These are phyloP conservation scores for Eufriesea mexicana DNA, from an alignment of 1,140 invertebrate genomes.

Conservation along the genomic window DNA sequence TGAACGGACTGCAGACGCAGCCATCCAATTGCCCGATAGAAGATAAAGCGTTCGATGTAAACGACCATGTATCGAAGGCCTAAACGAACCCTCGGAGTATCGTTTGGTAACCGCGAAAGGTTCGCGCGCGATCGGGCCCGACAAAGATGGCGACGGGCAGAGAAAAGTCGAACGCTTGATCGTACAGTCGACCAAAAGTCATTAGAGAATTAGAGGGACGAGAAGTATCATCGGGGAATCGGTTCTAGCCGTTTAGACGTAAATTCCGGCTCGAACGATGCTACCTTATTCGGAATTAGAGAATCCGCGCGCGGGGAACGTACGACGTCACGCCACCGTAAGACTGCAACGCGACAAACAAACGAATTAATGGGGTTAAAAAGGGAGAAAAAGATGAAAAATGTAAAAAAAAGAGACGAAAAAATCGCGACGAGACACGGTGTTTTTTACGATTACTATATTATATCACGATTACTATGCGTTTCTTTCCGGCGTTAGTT, in stretches of 20 bases:
- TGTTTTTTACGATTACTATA: constrained; percentile 34
- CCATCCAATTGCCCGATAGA: constrained; percentile 18
- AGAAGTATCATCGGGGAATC: background rate
- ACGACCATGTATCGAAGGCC: constrained; percentile 21
- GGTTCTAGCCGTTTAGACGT: constrained; percentile 7
- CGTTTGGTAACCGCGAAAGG: background rate
- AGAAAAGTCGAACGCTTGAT: constrained; percentile 22
- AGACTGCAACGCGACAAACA: constrained; percentile 13
- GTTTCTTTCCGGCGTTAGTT: constrained; percentile 9
- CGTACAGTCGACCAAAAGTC: constrained; percentile 29
- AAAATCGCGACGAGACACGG: background rate
- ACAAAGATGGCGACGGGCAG: background rate
- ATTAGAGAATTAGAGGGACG: constrained; percentile 13
- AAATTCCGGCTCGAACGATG: background rate
- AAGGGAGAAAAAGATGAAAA: too few species aligned
- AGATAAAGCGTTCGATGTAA: background rate
- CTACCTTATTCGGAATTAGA: constrained; percentile 1
- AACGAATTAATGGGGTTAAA: background rate
- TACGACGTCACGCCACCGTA: constrained; percentile 4
- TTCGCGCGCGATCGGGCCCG: background rate
- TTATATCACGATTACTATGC: constrained; percentile 8
- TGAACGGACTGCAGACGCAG: constrained; percentile 43
- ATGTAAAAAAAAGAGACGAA: background rate
- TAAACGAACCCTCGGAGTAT: constrained; percentile 13
- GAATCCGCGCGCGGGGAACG: constrained; percentile 8